Evolutionary conservation across 2,888 invertebrate species (phyloP).

Genomic region (Acleris emargana): DNA sequence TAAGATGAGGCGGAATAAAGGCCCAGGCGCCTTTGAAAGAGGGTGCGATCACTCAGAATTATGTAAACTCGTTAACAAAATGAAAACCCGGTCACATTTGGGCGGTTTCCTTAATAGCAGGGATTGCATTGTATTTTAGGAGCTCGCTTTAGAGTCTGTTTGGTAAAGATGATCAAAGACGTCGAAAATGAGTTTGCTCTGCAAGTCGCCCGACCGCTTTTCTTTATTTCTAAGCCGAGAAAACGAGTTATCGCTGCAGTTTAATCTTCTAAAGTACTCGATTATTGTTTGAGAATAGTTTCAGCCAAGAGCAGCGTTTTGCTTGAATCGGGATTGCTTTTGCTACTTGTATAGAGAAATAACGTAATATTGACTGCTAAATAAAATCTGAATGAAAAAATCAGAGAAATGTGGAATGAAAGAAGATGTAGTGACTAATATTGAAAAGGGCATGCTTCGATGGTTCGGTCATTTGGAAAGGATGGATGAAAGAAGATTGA

Average conservation of each 20-base stretch:
- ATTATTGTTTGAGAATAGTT: conserved; percentile 18
- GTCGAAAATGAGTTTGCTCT: conserved; percentile 33
- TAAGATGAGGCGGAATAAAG: too few species aligned
- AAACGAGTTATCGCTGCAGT: conserved; percentile 34
- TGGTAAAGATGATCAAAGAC: conserved; percentile 29
- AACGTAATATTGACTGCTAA: too few species aligned
- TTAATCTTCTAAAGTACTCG: conserved; percentile 26
- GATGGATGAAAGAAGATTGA: too few species aligned
- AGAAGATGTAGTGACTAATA: too few species aligned
- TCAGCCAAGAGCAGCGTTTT: conserved; percentile 6
- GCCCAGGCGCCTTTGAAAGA: background rate
- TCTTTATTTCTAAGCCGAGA: conserved; percentile 16
- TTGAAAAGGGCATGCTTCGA: too few species aligned
- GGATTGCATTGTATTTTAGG: conserved; percentile 14
- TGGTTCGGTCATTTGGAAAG: too few species aligned
- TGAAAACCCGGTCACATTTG: background rate
- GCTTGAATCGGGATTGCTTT: conserved; percentile 11
- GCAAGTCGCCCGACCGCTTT: conserved; percentile 20
- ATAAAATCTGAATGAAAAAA: too few species aligned
- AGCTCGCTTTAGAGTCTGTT: conserved; percentile 21
- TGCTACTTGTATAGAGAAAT: background rate
- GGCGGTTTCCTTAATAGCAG: background rate
- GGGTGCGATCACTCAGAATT: conserved; percentile 1
- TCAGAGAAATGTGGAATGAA: too few species aligned
- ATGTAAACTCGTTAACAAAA: conserved; percentile 12